Evolutionary conservation across 2,797 vertebrate genomes (phyloP).

Genomic region (Silurus lanzhouensis): DNA sequence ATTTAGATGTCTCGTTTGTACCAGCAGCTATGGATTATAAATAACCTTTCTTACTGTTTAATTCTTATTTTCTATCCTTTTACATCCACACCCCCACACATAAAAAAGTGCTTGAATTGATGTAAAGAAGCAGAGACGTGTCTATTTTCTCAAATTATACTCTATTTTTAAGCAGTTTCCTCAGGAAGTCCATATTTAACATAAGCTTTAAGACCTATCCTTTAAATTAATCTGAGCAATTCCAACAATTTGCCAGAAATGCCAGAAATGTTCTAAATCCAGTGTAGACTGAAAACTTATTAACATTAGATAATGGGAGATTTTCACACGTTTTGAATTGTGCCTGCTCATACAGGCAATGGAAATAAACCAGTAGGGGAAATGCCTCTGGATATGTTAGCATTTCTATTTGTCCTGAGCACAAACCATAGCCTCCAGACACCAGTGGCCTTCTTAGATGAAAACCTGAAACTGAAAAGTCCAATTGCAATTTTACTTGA

Average conservation of each 20-base stretch:
- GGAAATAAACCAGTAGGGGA: constrained; percentile 3
- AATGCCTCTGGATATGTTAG: constrained; percentile 45
- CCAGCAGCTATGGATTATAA: not conserved
- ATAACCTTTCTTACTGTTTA: not conserved
- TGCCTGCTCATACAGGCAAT: constrained; percentile 32
- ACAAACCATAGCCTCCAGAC: constrained; percentile 37
- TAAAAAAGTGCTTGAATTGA: not conserved
- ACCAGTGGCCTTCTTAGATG: constrained; percentile 45
- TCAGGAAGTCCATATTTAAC: not conserved
- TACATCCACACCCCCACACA: not conserved
- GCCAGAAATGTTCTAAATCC: not conserved
- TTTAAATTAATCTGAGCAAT: not conserved
- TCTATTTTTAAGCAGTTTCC: not conserved
- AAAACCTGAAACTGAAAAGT: constrained; percentile 32
- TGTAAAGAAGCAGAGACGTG: not conserved
- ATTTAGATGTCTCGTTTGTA: not conserved
- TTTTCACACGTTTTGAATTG: not conserved
- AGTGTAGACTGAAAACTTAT: not conserved
- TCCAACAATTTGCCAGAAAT: not conserved
- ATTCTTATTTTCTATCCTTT: not conserved
- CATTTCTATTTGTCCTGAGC: constrained; percentile 45
- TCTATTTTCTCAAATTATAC: not conserved
- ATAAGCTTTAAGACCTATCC: not conserved
- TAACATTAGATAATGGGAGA: constrained; percentile 3
- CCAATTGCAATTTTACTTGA: constrained; percentile 40